Evolutionary conservation across 2,797 vertebrate species (phyloP).

Genomic region (Microctenopoma steveboyesi): DNA sequence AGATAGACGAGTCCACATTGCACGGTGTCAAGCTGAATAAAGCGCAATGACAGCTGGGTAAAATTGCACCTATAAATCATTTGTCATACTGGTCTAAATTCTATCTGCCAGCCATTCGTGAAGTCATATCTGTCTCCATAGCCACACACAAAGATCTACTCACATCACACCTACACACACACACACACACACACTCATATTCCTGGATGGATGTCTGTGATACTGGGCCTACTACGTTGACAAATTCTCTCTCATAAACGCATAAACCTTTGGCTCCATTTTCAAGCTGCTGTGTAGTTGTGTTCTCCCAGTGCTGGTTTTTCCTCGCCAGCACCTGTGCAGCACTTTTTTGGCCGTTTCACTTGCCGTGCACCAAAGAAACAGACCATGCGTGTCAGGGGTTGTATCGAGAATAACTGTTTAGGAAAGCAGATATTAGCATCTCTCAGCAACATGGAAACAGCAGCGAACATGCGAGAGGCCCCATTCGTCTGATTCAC

Average conservation of each 20-base stretch:
- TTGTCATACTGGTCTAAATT: constrained; percentile 80
- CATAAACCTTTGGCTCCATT: constrained; percentile 41
- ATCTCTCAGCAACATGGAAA: neutral
- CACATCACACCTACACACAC: constrained; percentile 6
- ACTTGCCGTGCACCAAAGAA: neutral
- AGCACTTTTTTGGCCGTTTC: constrained; percentile 16
- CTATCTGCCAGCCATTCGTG: constrained; percentile 75
- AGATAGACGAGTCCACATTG: constrained; percentile 28
- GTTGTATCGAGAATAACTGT: neutral
- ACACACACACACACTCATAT: constrained; percentile 22
- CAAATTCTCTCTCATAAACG: constrained; percentile 60
- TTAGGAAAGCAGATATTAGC: neutral
- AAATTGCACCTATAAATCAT: constrained; percentile 86
- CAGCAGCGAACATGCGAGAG: neutral
- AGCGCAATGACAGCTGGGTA: constrained; percentile 76
- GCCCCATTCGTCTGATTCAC: neutral
- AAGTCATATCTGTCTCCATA: constrained; percentile 61
- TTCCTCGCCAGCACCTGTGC: neutral
- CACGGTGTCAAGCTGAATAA: constrained; percentile 71
- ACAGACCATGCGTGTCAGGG: neutral
- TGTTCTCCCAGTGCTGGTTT: constrained; percentile 6
- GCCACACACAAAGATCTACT: constrained; percentile 3
- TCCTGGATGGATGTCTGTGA: constrained; percentile 47
- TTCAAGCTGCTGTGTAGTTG: constrained; percentile 19
- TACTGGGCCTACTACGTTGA: constrained; percentile 46